These are phyloP conservation scores for Hiodon alosoides DNA, from an alignment of 2,113 vertebrate species.

Conservation along the genomic window DNA sequence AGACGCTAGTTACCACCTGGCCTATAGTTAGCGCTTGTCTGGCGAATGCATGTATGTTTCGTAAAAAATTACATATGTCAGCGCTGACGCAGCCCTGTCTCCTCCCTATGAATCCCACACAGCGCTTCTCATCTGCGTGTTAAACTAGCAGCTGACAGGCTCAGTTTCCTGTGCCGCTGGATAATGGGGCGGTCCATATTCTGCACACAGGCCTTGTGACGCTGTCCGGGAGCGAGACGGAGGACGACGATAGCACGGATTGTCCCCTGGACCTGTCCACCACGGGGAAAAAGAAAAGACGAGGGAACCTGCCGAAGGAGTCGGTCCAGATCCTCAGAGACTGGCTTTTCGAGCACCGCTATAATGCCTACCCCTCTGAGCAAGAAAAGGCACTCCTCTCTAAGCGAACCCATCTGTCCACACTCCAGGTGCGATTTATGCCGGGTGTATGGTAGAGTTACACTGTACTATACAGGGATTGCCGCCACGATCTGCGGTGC, in stretches of 20 bases:
- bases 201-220: slow-evolving; percentile 66
- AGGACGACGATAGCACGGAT: slow-evolving; percentile 90
- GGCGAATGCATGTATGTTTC: too few species aligned
- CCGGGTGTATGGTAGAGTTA: too few species aligned
- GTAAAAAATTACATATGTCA: slow-evolving; percentile 33
- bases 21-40: too few species aligned
- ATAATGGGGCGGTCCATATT: background rate
- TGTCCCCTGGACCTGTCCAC: slow-evolving; percentile 90
- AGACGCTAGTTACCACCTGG: too few species aligned
- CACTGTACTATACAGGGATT: too few species aligned
- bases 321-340: slow-evolving; percentile 94
- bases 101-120: slow-evolving; percentile 55
- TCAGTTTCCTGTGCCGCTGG: background rate
- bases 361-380: slow-evolving; percentile 95
- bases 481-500: too few species aligned
- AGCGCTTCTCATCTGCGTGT: slow-evolving; percentile 44
- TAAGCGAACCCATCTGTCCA: slow-evolving; percentile 90
- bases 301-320: slow-evolving; percentile 93
- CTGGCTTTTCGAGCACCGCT: slow-evolving; percentile 94
- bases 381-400: slow-evolving; percentile 91
- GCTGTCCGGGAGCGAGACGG: slow-evolving; percentile 83
- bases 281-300: slow-evolving; percentile 82
- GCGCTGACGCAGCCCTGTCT: slow-evolving; percentile 46
- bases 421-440: slow-evolving; percentile 78
- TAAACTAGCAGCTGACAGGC: background rate